phyloP scores from a whole-genome alignment of 2,113 vertebrate species.

The Etheostoma cragini region DNA sequence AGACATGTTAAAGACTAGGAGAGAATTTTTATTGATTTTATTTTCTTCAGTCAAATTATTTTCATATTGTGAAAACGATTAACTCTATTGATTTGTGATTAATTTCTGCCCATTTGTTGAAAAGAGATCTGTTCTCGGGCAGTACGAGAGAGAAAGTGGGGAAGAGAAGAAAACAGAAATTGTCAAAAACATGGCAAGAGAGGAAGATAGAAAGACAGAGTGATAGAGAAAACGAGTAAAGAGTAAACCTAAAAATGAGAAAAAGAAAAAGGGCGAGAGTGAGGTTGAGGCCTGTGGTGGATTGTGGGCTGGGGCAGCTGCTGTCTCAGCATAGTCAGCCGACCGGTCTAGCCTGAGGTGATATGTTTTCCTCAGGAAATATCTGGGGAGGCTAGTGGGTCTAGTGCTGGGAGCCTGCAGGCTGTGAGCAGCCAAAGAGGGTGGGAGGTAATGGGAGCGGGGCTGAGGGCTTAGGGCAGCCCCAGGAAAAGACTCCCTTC shows the following conservation, averaged over 20 bases:
- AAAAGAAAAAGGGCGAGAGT: conserved; percentile 54
- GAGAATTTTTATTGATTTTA: conserved; percentile 35
- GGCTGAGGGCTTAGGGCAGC: conserved; percentile 42
- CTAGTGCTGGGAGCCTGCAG: conserved; percentile 68
- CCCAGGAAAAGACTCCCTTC: conserved; percentile 66
- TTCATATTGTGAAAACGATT: conserved; percentile 51
- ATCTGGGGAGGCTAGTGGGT: conserved; percentile 80
- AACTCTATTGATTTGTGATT: conserved; percentile 53
- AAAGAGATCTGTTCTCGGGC: conserved; percentile 16
- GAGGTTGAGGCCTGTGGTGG: conserved; percentile 76
- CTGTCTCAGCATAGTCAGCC: conserved; percentile 78
- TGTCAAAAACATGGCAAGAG: background rate
- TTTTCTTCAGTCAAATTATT: conserved; percentile 41
- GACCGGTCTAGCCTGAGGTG: conserved; percentile 75
- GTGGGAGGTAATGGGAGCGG: conserved; percentile 5
- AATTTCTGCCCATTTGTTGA: conserved; percentile 11
- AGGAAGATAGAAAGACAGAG: conserved; percentile 11
- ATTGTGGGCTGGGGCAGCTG: conserved; percentile 78
- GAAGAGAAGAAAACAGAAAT: background rate
- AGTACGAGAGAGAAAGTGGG: background rate
- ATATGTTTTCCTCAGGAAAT: conserved; percentile 86
- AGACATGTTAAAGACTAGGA: conserved; percentile 19
- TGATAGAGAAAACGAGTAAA: conserved; percentile 10
- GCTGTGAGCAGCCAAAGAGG: conserved; percentile 48
- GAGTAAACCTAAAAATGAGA: conserved; percentile 24